Percentiles rank a stretch among this genome's conserved stretches.
Evolutionary conservation across 2,888 invertebrate genomes (phyloP).

Genomic region (Margaritifera margaritifera): DNA sequence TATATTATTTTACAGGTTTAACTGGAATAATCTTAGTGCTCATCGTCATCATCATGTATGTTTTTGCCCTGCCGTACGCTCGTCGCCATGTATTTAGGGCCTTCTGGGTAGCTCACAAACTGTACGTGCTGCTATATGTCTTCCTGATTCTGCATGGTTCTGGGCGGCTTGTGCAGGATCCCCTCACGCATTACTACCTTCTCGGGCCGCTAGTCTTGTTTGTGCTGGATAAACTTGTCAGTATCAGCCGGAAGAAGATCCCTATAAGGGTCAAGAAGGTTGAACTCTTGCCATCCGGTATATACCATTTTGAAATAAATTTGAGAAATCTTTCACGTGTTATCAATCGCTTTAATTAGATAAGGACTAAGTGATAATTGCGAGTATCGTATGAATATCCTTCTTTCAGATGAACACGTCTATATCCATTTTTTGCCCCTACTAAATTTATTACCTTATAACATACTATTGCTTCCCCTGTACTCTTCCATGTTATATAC

Average conservation of each 20-base stretch:
- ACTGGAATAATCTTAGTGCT: constrained; percentile 77
- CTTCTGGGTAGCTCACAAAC: constrained; percentile 78
- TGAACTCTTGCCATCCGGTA: constrained; percentile 78
- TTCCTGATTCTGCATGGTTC: constrained; percentile 78
- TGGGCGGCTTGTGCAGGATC: constrained; percentile 77
- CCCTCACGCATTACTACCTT: constrained; percentile 77
- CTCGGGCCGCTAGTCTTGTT: constrained; percentile 77
- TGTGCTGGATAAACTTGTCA: constrained; percentile 77
- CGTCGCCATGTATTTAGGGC: constrained; percentile 76
- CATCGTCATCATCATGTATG: constrained; percentile 76
- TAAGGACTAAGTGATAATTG: no score
- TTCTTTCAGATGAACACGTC: no score
- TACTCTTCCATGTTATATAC: no score
- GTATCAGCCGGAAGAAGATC: constrained; percentile 77
- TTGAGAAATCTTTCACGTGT: no score
- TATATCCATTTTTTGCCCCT: no score
- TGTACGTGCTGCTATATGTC: constrained; percentile 77
- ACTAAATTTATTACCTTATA: no score
- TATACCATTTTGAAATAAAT: constrained; percentile 21
- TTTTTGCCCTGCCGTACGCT: constrained; percentile 77
- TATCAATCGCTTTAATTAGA: no score
- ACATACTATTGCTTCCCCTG: no score
- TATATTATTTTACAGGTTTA: constrained; percentile 70
- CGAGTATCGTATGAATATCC: no score
- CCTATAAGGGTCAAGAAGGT: constrained; percentile 77